Conservation (phyloP, 2,113 vertebrate genomes). For the Progne subis region DNA sequence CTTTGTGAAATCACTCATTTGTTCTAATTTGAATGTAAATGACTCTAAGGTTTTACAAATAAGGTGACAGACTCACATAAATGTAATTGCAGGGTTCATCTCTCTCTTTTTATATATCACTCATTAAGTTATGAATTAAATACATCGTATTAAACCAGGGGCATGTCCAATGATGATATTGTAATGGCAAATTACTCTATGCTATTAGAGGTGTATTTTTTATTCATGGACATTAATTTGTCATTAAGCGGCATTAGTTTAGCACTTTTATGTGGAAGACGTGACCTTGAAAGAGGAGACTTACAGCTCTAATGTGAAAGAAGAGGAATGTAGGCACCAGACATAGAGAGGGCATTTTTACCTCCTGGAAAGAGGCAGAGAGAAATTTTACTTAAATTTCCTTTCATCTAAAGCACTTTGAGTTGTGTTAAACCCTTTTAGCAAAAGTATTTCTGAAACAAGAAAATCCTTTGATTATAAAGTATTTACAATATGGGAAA, state of each 20-base stretch:
- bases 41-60: slow-evolving; percentile 91
- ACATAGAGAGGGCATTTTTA: background rate
- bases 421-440: slow-evolving; percentile 1
- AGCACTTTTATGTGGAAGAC: slow-evolving; percentile 86
- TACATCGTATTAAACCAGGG: slow-evolving; percentile 90
- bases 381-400: background rate
- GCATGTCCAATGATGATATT: slow-evolving; percentile 92
- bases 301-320: slow-evolving; percentile 61
- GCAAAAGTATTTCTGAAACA: slow-evolving; percentile 14
- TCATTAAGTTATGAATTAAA: slow-evolving; percentile 92
- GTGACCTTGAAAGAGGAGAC: slow-evolving; percentile 85
- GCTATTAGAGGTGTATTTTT: slow-evolving; percentile 90
- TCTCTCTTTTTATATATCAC: slow-evolving; percentile 89
- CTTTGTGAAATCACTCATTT: slow-evolving; percentile 90
- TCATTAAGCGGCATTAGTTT: slow-evolving; percentile 89
- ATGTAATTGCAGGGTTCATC: slow-evolving; percentile 90
- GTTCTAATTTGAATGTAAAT: slow-evolving; percentile 91
- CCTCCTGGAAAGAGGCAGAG: background rate
- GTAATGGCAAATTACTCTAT: slow-evolving; percentile 90
- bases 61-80: slow-evolving; percentile 91
- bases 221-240: slow-evolving; percentile 91
- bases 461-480: slow-evolving; percentile 17
- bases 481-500: background rate
- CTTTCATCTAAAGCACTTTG: slow-evolving; percentile 6
- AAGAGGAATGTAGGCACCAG: slow-evolving; percentile 39